These are phyloP conservation scores for Heterohyrax brucei DNA, from an alignment of 2,797 vertebrate species.

Conservation along the genomic window DNA sequence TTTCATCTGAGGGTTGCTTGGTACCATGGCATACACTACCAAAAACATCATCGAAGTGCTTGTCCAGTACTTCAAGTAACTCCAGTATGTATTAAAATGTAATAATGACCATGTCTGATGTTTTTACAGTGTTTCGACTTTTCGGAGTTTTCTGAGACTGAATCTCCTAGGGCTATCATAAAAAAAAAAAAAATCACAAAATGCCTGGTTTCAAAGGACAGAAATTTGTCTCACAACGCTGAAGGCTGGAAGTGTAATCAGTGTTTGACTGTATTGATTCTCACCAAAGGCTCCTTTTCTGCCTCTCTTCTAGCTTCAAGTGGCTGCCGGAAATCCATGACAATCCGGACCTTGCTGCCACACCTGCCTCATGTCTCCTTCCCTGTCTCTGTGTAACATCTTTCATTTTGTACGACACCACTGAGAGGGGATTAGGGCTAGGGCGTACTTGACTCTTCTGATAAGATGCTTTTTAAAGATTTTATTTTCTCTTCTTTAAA, in stretches of 20 bases:
- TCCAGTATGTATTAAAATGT: background rate
- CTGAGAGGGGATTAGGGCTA: background rate
- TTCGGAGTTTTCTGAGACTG: background rate
- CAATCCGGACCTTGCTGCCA: background rate
- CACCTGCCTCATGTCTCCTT: background rate
- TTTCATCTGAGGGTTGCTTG: background rate
- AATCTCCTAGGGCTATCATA: background rate
- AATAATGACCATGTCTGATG: background rate
- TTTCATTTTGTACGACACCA: background rate
- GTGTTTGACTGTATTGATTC: background rate
- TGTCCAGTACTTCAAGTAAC: background rate
- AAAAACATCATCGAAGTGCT: background rate
- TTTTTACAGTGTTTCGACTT: background rate
- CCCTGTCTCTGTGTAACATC: background rate
- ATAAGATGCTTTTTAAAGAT: background rate
- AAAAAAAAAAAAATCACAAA: background rate
- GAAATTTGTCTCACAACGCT: background rate
- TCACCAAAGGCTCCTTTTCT: background rate
- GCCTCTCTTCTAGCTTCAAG: background rate
- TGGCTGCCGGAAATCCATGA: too few species aligned
- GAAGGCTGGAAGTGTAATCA: background rate
- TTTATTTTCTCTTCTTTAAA: too few species aligned
- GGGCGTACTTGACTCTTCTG: background rate
- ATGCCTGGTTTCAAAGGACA: background rate
- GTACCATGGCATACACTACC: background rate